Conservation (phyloP, 2,888 invertebrate species). For the Cerceris rybyensis region DNA sequence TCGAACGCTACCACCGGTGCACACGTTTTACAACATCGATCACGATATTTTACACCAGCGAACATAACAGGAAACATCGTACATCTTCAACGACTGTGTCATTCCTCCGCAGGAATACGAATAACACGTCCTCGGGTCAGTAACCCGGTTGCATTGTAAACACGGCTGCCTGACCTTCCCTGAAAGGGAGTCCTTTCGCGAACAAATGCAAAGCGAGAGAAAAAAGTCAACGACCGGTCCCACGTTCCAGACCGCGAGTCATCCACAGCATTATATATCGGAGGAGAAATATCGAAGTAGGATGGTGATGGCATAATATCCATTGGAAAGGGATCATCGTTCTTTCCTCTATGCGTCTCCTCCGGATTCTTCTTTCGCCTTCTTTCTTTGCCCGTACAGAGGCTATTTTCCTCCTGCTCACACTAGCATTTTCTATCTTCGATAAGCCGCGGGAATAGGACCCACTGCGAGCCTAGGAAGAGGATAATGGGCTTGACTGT, state of each 20-base stretch:
- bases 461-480: slow-evolving; percentile 45
- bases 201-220: too few relatives aligned
- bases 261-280: slow-evolving; percentile 23
- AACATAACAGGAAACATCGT: background rate
- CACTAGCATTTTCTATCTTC: slow-evolving; percentile 16
- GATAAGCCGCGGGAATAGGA: slow-evolving; percentile 51
- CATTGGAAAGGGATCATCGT: slow-evolving; percentile 48
- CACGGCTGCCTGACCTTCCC: slow-evolving; percentile 1
- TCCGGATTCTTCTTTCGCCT: too few relatives aligned
- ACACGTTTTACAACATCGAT: background rate
- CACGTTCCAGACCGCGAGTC: too few relatives aligned
- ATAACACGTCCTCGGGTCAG: slow-evolving; percentile 2
- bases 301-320: slow-evolving; percentile 42
- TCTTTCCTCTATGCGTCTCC: too few relatives aligned
- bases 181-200: background rate
- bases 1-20: background rate
- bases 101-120: background rate
- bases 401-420: background rate
- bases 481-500: slow-evolving; percentile 55
- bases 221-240: too few relatives aligned
- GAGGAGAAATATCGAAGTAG: background rate
- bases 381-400: slow-evolving; percentile 6
- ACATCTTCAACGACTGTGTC: background rate
- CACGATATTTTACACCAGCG: background rate
- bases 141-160: background rate